A percentile compares a stretch with the other conserved stretches of the same genome.
Evolutionary conservation across 2,888 invertebrate genomes (phyloP).

Genomic region (Cryptosula pallasiana): DNA sequence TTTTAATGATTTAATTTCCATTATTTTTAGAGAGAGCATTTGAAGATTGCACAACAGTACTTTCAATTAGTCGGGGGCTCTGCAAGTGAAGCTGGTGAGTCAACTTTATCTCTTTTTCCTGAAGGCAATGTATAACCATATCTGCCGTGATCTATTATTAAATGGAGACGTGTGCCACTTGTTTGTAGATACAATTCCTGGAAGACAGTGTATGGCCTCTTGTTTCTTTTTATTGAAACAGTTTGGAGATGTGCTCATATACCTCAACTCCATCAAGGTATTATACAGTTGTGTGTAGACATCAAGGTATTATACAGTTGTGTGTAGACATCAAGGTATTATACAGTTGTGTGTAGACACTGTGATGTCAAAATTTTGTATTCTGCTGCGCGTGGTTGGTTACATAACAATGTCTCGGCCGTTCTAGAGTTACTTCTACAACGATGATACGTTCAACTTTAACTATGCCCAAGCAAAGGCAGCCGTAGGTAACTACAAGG

Average conservation of each 20-base stretch:
- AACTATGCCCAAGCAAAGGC: constrained; percentile 80
- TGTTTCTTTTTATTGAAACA: constrained; percentile 89
- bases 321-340: neutral
- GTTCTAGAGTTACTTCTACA: constrained; percentile 83
- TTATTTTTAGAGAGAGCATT: constrained; percentile 73
- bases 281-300: neutral
- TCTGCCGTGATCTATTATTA: neutral
- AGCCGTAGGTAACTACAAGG: constrained; percentile 85
- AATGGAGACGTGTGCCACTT: no score
- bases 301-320: neutral
- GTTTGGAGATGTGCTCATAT: constrained; percentile 92
- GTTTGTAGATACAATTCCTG: constrained; percentile 83
- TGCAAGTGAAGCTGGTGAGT: constrained; percentile 75
- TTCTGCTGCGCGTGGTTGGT: no score
- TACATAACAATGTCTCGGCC: no score
- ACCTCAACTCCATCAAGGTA: constrained; percentile 86
- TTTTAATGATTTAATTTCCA: constrained; percentile 15
- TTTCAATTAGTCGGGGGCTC: constrained; percentile 94
- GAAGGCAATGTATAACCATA: no score
- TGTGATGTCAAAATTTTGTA: neutral
- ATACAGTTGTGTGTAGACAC: neutral
- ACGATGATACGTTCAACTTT: constrained; percentile 80
- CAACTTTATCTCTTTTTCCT: no score
- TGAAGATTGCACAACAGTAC: constrained; percentile 91
- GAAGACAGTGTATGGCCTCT: constrained; percentile 96